Evolutionary conservation across 2,113 vertebrate species (phyloP).

Genomic region (Mirza zaza): DNA sequence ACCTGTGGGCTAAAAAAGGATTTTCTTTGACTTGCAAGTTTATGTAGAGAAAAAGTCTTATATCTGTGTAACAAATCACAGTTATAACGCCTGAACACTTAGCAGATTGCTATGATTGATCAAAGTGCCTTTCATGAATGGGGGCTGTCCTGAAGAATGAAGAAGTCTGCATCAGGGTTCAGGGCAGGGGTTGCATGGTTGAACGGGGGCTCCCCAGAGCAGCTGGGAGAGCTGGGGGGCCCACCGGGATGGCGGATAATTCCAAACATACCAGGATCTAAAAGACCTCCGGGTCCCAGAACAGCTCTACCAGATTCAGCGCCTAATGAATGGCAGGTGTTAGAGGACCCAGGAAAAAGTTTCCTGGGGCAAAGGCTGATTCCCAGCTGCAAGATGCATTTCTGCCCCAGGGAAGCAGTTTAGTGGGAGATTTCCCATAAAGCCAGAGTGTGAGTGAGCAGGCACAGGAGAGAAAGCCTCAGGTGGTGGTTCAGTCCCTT

Average conservation of each 20-base stretch:
- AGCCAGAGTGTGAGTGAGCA: not conserved
- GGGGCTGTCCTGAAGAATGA: not conserved
- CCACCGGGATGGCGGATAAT: not conserved
- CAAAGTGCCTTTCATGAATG: not conserved
- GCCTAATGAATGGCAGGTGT: not conserved
- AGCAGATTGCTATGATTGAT: not conserved
- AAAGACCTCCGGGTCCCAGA: not conserved
- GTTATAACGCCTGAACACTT: not conserved
- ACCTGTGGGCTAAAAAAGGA: not conserved
- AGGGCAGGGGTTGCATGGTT: no score
- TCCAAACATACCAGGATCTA: not conserved
- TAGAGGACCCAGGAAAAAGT: not conserved
- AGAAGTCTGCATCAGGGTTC: no score
- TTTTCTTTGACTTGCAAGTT: conserved; percentile 30
- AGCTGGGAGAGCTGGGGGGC: not conserved
- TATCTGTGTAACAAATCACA: not conserved
- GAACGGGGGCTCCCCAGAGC: not conserved
- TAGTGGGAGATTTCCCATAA: not conserved
- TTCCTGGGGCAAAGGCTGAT: not conserved
- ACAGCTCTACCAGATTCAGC: not conserved
- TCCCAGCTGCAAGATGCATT: not conserved
- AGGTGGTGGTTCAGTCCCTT: fast-evolving
- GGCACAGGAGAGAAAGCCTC: not conserved
- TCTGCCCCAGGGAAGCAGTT: not conserved
- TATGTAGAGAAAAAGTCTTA: not conserved